A percentile compares a stretch with the other conserved stretches of the same genome.
These are phyloP conservation scores for Eurois occulta DNA, from an alignment of 2,888 invertebrate genomes.

Conservation along the genomic window DNA sequence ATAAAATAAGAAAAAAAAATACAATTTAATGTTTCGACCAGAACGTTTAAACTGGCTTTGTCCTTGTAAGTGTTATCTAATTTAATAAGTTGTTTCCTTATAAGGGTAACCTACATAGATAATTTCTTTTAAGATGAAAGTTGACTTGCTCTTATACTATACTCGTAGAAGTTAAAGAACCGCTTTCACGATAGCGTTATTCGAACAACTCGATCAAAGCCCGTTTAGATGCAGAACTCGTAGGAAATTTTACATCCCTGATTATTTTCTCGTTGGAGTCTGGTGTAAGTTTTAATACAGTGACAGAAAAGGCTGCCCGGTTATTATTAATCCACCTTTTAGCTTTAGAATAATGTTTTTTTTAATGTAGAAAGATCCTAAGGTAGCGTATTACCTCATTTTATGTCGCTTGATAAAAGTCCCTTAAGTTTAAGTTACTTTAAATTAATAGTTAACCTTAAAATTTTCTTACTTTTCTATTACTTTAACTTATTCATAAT, in stretches of 20 bases:
- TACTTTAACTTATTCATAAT: background rate
- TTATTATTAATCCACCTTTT: background rate
- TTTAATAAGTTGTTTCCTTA: background rate
- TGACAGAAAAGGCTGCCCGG: background rate
- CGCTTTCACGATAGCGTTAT: constrained; percentile 18
- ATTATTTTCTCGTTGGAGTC: too few relatives aligned
- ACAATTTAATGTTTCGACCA: too few relatives aligned
- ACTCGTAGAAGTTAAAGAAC: background rate
- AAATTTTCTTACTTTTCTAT: background rate
- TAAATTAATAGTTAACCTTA: background rate
- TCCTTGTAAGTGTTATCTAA: background rate
- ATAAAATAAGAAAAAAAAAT: too few relatives aligned
- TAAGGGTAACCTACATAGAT: background rate
- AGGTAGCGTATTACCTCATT: background rate
- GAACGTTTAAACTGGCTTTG: background rate
- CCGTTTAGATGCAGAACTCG: constrained; percentile 5
- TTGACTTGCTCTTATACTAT: background rate
- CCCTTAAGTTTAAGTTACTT: background rate
- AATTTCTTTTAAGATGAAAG: constrained; percentile 14
- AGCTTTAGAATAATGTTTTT: background rate
- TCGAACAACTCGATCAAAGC: background rate
- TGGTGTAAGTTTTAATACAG: background rate
- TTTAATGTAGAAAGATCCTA: background rate
- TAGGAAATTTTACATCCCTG: background rate
- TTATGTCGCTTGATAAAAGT: background rate